These are phyloP conservation scores for Harpagus bidentatus DNA, from an alignment of 2,113 vertebrate species.

Conservation along the genomic window DNA sequence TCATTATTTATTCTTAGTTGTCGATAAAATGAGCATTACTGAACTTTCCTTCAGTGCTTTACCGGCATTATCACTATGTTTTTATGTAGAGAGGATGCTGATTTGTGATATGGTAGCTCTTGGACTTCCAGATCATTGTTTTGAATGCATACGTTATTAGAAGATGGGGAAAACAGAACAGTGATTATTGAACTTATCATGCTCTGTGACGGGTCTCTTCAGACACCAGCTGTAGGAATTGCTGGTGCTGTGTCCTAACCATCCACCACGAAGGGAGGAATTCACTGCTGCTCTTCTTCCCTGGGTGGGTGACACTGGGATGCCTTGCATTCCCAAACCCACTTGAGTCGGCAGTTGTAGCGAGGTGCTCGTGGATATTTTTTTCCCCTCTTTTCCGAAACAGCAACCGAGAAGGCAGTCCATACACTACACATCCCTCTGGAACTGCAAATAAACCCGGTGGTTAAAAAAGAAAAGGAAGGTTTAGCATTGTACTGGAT, in stretches of 20 bases:
- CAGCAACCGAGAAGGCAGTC: rapidly evolving
- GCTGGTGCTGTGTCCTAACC: neutral
- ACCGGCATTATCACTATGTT: neutral
- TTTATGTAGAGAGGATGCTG: neutral
- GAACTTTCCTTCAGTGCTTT: neutral
- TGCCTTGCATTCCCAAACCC: neutral
- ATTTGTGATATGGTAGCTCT: neutral
- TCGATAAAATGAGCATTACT: neutral
- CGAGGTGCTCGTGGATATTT: neutral
- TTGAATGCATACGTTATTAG: neutral
- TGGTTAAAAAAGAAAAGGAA: neutral
- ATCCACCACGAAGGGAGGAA: rapidly evolving
- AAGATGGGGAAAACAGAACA: neutral
- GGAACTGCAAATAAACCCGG: neutral
- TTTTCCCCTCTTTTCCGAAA: neutral
- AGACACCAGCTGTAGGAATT: neutral
- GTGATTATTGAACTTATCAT: neutral
- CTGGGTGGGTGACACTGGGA: neutral
- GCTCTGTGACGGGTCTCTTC: neutral
- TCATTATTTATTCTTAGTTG: neutral
- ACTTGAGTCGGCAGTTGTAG: neutral
- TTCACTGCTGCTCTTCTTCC: neutral
- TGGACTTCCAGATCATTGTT: neutral
- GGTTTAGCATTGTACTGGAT: neutral
- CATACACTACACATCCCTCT: rapidly evolving